A percentile compares a stretch with the other conserved stretches of the same genome.
phyloP scores from a whole-genome alignment of 2,888 invertebrate species.

The Phanerotoma sp. region DNA sequence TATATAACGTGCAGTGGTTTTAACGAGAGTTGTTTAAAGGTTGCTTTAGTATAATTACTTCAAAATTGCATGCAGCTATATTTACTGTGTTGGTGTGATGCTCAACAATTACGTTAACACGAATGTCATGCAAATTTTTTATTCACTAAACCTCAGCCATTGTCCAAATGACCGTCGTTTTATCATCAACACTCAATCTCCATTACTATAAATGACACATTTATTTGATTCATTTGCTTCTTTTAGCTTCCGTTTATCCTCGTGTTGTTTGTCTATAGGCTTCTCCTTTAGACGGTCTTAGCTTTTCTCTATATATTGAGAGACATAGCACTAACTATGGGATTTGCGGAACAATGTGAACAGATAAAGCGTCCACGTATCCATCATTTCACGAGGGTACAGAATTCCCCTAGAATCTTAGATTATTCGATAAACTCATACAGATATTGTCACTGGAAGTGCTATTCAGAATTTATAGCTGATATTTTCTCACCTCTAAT shows the following conservation, averaged over 20 bases:
- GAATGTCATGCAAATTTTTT: conserved; percentile 14
- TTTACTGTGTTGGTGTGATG: too few species aligned
- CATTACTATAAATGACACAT: too few species aligned
- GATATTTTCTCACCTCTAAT: too few species aligned
- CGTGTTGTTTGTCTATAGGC: not conserved
- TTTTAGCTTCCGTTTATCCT: too few species aligned
- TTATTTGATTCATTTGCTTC: too few species aligned
- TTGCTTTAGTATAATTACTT: conserved; percentile 52
- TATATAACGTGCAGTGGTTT: conserved; percentile 33
- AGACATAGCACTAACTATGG: not conserved
- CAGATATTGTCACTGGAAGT: conserved; percentile 11
- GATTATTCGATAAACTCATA: conserved; percentile 36
- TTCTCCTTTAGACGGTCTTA: too few species aligned
- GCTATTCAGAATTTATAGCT: conserved; percentile 2
- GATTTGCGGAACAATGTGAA: conserved; percentile 3
- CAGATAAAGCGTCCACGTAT: conserved; percentile 31
- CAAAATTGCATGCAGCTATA: conserved; percentile 48
- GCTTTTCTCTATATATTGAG: not conserved
- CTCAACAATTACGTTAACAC: conserved; percentile 21
- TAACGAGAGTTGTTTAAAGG: conserved; percentile 52
- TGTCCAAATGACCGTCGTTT: not conserved
- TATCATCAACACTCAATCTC: not conserved
- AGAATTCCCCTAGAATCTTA: not conserved
- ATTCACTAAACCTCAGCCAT: conserved; percentile 7
- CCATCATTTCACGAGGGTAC: conserved; percentile 31